Evolutionary conservation across 2,113 vertebrate genomes (phyloP), one percentile per base, ranked within the genome.

Genomic region (Sapajus apella): DNA sequence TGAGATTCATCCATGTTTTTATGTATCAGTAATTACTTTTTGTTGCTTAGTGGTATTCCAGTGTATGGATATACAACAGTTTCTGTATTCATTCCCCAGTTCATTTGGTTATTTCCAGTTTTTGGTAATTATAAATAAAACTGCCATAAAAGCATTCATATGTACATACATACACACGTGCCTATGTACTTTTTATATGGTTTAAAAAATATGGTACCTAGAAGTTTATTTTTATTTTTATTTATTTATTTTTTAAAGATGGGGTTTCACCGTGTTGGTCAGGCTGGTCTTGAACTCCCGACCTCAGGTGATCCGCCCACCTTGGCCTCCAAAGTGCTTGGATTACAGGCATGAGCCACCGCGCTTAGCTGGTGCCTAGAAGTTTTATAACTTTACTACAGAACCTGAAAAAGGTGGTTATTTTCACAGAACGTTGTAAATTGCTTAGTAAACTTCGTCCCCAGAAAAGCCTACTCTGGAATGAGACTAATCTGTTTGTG

Each of bases 401-500:
- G 68, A 91, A 56, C 35, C 37, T 84, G 45, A 91, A 50, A 52
- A 95, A 50, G 17, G 40, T 81, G 72, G 45, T 91, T 87, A 52
- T 91, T 96, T 40, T 87, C 55, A 87, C 23, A 79, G 23, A 91
- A 85, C 6, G 61, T 76, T 81, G 9, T 86, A 66, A 85, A n/a
- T 96, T 96, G 50, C 47, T 95, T 95, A 56, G 43, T 52, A 91
- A 87, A 84, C 23, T 70, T 87, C 12, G 83, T 11, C 9, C 17
- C 43, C 66, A 8, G 47, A 40, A 88, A 88, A 94, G 61, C 16
- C 12, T 16, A 27, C 45, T 89, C 73, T 70, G 50, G 47, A 85
- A 75, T 89, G 89, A 91, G n/a, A 92, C n/a, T 72, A 82, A 90
- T 85, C 72, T 92, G 32, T 81, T 87, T 84, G n/a, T n/a, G 9